Base-by-base conservation (phyloP, 2,888 invertebrate genomes). In the Drosophila borborema region DNA sequence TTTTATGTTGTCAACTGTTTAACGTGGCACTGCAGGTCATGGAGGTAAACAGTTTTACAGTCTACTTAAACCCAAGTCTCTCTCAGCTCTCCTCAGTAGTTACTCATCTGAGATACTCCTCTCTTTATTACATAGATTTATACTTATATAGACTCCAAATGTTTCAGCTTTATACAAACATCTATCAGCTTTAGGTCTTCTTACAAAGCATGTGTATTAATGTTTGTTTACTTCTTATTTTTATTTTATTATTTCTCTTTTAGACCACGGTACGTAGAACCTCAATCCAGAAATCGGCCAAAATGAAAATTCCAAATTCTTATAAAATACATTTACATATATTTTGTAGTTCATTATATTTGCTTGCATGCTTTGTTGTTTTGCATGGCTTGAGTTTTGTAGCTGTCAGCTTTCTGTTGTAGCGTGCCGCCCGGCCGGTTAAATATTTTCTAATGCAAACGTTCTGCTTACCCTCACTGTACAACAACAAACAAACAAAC, bases 11-110 rank as follows among this genome's bases (percentile, higher is more conserved):
- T 56, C 58, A 75, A 64, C 63, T 81, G 70, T 69, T 79, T 64
- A 48, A 74, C 62, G 73, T 61, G 67, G 81, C 62, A 70, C 59
- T 64, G 65, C 82, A 91, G 91, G 91, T 91, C 78, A 83, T 91
- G 89, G 91, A 91, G 91, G 91, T 91, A 91, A 90, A 86, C 72
- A 77, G 67, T 69, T 72, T 80, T 58, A 72, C 69, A 66, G 66
- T 69, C 58, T 74, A 23, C 16, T 70, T 69, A 74, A 65, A 56
- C 73, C n/a, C 58, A 66, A 75, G 49, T 74, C 60, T 66, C 65
- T 70, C 38, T 73, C 58, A 72, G 65, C 62, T 74, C 48, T 63
- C 43, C 65, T 73, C 55, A 70, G 56, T 59, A 73, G 55, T 61
- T 73, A 38, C 60, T 28, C 62, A 40, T 55, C 55, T 60, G 41